Evolutionary conservation across 2,888 invertebrate species (phyloP).

Genomic region (Trichogramma dendrolimi): DNA sequence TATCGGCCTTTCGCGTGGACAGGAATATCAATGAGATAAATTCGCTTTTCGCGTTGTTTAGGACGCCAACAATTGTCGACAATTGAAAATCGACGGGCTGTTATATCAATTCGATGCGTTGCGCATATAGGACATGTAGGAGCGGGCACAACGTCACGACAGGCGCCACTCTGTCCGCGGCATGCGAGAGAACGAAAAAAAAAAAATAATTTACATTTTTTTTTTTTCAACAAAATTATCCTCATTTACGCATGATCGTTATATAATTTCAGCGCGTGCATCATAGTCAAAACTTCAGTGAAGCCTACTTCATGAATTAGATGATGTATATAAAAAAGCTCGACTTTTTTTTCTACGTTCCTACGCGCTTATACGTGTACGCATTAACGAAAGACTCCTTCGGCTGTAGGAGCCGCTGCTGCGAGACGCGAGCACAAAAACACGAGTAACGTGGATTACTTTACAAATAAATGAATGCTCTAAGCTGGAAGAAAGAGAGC

Average conservation of each 20-base stretch:
- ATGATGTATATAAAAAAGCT: not conserved
- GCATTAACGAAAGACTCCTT: not conserved
- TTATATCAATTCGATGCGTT: not conserved
- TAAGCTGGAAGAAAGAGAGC: not conserved
- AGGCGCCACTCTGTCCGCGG: not conserved
- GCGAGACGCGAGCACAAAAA: slow-evolving; percentile 8
- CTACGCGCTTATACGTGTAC: not conserved
- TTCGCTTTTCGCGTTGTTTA: slow-evolving; percentile 11
- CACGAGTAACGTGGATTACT: slow-evolving; percentile 17
- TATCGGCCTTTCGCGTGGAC: not conserved
- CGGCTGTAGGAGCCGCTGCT: not conserved
- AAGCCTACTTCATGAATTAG: too few species aligned
- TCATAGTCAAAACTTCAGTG: too few species aligned
- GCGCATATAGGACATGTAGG: slow-evolving; percentile 2
- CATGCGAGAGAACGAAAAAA: not conserved
- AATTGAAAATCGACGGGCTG: not conserved
- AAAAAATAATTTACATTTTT: slow-evolving; percentile 5
- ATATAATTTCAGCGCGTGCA: too few species aligned
- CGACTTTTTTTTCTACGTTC: not conserved
- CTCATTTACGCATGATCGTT: too few species aligned
- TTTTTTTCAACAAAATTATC: not conserved
- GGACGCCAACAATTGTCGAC: not conserved
- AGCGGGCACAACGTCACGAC: not conserved
- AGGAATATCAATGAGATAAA: slow-evolving; percentile 10
- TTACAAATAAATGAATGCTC: slow-evolving; percentile 25